Evolutionary conservation across 2,113 vertebrate species (phyloP).

Genomic region (Parus major): DNA sequence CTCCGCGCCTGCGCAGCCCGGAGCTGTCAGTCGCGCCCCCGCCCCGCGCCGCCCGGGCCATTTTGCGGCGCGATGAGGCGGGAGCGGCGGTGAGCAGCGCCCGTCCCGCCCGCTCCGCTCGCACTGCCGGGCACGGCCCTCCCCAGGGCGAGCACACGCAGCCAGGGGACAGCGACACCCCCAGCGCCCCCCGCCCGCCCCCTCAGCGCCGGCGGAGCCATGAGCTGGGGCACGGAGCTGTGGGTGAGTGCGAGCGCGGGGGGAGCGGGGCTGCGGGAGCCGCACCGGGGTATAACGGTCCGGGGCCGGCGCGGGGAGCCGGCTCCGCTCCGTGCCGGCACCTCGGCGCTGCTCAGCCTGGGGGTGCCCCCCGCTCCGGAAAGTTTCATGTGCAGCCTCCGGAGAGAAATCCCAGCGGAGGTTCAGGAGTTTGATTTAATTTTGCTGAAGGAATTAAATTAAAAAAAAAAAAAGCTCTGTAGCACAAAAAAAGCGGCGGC

Average conservation of each 20-base stretch:
- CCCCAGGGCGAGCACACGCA: not conserved
- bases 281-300: not conserved
- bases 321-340: not conserved
- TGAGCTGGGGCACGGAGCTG: constrained; percentile 82
- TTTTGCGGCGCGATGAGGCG: constrained; percentile 65
- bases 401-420: not conserved
- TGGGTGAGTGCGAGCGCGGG: constrained; percentile 71
- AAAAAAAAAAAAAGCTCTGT: accelerated
- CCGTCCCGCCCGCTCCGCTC: not conserved
- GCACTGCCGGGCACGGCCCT: not conserved
- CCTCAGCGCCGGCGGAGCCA: constrained; percentile 60
- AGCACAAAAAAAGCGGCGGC: not conserved
- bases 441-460: not conserved
- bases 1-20: not conserved
- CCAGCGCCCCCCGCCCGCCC: not conserved
- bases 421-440: not conserved
- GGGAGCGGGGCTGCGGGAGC: not conserved
- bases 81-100: not conserved
- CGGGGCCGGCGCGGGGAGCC: not conserved
- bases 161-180: not conserved
- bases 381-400: not conserved
- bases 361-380: not conserved
- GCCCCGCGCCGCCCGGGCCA: constrained; percentile 64
- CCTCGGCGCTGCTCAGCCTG: not conserved
- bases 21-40: not conserved